Percentiles rank a stretch among this genome's conserved stretches.
phyloP scores from a whole-genome alignment of 1,140 invertebrate species.

The Lamellibrachia luymesi region DNA sequence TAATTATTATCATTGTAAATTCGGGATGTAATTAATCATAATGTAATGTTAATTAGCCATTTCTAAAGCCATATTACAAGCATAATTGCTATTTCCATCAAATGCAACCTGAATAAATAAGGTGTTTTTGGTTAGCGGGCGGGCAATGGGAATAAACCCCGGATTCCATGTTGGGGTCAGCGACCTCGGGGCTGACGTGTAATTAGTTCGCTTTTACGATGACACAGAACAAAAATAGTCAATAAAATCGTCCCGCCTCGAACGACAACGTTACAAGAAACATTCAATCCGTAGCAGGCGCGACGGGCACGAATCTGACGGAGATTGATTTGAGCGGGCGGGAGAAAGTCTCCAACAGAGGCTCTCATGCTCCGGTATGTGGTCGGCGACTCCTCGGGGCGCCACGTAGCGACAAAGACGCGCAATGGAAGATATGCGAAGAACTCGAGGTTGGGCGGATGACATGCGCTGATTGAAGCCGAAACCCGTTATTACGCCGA shows the following conservation, averaged over 20 bases:
- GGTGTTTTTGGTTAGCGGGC: background rate
- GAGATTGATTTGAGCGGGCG: background rate
- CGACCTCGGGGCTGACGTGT: background rate
- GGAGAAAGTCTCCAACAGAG: background rate
- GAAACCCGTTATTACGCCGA: background rate
- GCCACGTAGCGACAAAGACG: background rate
- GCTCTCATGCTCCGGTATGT: background rate
- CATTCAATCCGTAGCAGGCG: background rate
- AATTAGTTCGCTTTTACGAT: background rate
- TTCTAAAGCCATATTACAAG: background rate
- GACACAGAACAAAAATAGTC: background rate
- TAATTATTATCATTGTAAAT: too few species aligned
- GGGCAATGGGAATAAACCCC: background rate
- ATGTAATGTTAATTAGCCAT: background rate
- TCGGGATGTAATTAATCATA: too few species aligned
- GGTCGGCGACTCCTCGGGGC: background rate
- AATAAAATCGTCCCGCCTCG: background rate
- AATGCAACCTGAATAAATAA: background rate
- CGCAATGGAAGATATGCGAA: background rate
- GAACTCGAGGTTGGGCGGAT: background rate
- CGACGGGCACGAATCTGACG: background rate
- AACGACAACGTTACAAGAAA: background rate
- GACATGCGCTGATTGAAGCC: background rate
- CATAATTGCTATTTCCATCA: background rate
- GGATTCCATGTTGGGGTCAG: background rate